These are phyloP conservation scores for Tetranychus urticae DNA, from an alignment of 1,140 invertebrate genomes.

Conservation along the genomic window DNA sequence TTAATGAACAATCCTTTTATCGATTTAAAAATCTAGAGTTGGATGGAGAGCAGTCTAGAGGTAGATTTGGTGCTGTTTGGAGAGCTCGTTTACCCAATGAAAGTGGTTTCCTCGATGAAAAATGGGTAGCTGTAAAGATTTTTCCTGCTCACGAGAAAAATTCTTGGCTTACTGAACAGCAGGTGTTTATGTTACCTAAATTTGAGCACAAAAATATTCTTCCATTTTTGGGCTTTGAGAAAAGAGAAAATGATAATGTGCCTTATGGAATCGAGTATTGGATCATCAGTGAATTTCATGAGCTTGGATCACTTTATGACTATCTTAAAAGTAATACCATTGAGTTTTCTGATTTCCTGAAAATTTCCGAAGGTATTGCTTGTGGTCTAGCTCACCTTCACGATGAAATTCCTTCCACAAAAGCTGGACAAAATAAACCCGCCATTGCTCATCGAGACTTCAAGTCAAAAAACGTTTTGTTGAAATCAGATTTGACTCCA, in stretches of 20 bases:
- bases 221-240: conserved; percentile 68
- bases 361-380: conserved; percentile 68
- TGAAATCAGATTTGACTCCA: conserved; percentile 71
- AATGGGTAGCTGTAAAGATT: conserved; percentile 47
- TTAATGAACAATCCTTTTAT: not conserved
- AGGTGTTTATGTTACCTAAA: conserved; percentile 69
- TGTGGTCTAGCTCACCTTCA: conserved; percentile 72
- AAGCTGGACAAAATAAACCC: not conserved
- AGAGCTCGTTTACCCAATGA: conserved; percentile 29
- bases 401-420: conserved; percentile 45
- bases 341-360: conserved; percentile 59
- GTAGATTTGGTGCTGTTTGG: conserved; percentile 89
- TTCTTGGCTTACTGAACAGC: conserved; percentile 56
- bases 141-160: conserved; percentile 50
- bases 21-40: conserved; percentile 23
- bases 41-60: conserved; percentile 52
- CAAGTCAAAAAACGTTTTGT: conserved; percentile 87
- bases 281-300: conserved; percentile 84
- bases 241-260: conserved; percentile 16
- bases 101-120: conserved; percentile 16
- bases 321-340: conserved; percentile 61
- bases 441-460: conserved; percentile 79
- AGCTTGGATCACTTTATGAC: conserved; percentile 77
- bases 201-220: conserved; percentile 83
- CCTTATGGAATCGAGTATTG: conserved; percentile 50